phyloP scores from a whole-genome alignment of 1,140 invertebrate species.

The Drosophila athabasca region DNA sequence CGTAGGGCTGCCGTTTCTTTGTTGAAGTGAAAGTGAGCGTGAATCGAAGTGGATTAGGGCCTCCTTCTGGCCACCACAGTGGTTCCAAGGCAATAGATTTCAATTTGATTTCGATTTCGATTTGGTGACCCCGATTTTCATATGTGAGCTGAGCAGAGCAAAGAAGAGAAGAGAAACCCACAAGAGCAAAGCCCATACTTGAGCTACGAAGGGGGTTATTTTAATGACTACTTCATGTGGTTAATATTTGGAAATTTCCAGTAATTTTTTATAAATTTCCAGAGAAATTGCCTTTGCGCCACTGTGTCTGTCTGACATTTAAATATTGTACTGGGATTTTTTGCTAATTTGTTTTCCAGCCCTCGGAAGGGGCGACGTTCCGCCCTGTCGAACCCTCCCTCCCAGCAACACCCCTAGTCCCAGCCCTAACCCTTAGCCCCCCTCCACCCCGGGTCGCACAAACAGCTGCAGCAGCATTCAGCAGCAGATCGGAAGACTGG shows the following conservation, averaged over 20 bases:
- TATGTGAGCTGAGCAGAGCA: too few relatives aligned
- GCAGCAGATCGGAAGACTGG: constrained; percentile 15
- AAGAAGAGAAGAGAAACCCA: too few relatives aligned
- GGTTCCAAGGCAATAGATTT: not conserved
- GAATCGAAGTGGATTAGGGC: constrained; percentile 36
- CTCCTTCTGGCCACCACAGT: constrained; percentile 4
- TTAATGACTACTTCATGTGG: too few relatives aligned
- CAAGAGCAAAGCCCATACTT: too few relatives aligned
- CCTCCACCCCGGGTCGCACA: not conserved
- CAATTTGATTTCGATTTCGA: too few relatives aligned
- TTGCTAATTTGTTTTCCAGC: constrained; percentile 75
- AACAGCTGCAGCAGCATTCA: constrained; percentile 12
- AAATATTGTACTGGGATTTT: constrained; percentile 61
- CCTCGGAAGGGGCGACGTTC: not conserved
- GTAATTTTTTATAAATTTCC: too few relatives aligned
- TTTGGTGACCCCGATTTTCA: too few relatives aligned
- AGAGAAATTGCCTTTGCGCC: constrained; percentile 51
- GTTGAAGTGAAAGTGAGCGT: constrained; percentile 67
- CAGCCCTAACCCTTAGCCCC: constrained; percentile 24
- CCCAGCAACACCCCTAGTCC: constrained; percentile 3
- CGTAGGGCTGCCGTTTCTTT: constrained; percentile 31
- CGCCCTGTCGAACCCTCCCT: constrained; percentile 6
- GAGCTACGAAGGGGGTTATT: too few relatives aligned
- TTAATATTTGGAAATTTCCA: not conserved
- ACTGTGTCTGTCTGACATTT: constrained; percentile 48